These are phyloP conservation scores for Melanotaenia nigrans DNA, from an alignment of 2,797 vertebrate species.

Conservation along the genomic window DNA sequence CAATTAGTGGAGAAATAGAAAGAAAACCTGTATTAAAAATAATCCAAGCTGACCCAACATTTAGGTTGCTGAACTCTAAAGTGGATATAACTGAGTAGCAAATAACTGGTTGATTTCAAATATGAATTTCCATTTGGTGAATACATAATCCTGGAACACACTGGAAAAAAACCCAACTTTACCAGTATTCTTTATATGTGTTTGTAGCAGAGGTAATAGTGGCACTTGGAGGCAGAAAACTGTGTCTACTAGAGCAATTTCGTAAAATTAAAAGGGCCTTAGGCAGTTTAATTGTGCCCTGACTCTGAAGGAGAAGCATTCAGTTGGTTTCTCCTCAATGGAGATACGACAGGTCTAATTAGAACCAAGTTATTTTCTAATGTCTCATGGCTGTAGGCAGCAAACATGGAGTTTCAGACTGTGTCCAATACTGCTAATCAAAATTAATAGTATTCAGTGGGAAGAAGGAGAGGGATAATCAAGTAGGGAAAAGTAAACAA, in stretches of 20 bases:
- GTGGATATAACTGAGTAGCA: neutral
- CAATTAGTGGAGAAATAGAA: neutral
- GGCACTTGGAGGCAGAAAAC: slow-evolving; percentile 33
- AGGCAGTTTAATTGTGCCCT: slow-evolving; percentile 44
- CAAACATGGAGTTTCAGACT: slow-evolving; percentile 21
- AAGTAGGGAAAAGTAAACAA: slow-evolving; percentile 18
- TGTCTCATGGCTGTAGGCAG: slow-evolving; percentile 36
- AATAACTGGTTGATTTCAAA: neutral
- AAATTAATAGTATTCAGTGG: slow-evolving; percentile 35
- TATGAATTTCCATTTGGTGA: neutral
- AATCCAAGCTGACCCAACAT: neutral
- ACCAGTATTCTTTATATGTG: slow-evolving; percentile 8
- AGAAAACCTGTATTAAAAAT: slow-evolving; percentile 7
- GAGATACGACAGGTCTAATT: slow-evolving; percentile 37
- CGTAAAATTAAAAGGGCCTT: slow-evolving; percentile 50
- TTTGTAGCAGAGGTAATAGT: slow-evolving; percentile 33
- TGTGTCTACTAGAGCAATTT: slow-evolving; percentile 27
- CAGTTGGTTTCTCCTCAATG: slow-evolving; percentile 31
- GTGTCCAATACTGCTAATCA: slow-evolving; percentile 43
- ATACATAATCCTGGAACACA: neutral
- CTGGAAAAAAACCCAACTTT: neutral
- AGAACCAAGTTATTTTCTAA: slow-evolving; percentile 49
- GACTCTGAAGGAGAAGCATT: slow-evolving; percentile 33
- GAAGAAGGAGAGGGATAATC: slow-evolving; percentile 19
- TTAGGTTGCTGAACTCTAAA: neutral